Conservation (phyloP, 2,888 invertebrate genomes). For the Drosophila multiciliata region DNA sequence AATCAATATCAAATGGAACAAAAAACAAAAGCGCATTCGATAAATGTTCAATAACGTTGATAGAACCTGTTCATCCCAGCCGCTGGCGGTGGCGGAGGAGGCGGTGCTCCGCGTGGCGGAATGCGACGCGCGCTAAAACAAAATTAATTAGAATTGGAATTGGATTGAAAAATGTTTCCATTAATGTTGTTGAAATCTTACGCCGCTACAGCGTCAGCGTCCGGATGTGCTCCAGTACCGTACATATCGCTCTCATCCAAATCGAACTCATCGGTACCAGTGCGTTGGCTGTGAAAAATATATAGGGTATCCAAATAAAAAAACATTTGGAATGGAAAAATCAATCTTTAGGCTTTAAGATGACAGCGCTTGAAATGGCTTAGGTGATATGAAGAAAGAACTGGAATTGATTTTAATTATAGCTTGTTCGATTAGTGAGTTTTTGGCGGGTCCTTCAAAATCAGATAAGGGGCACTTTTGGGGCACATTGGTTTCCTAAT, state of each 20-base stretch:
- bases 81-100: slow-evolving; percentile 82
- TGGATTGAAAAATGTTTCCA: background rate
- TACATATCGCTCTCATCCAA: slow-evolving; percentile 80
- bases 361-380: slow-evolving; percentile 24
- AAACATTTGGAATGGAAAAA: background rate
- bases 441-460: slow-evolving; percentile 4
- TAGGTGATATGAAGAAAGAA: background rate
- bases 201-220: slow-evolving; percentile 79
- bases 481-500: background rate
- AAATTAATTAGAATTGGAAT: background rate
- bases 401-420: background rate
- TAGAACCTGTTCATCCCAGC: slow-evolving; percentile 83
- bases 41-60: slow-evolving; percentile 79
- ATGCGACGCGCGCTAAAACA: slow-evolving; percentile 82
- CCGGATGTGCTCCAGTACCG: slow-evolving; percentile 67
- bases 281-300: slow-evolving; percentile 66
- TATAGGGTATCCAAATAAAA: background rate
- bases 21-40: slow-evolving; percentile 57
- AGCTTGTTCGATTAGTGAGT: background rate
- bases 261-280: slow-evolving; percentile 80
- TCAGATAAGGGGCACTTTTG: background rate
- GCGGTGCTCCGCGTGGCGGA: slow-evolving; percentile 83
- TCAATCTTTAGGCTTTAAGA: background rate
- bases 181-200: slow-evolving; percentile 50
- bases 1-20: slow-evolving; percentile 43